Conservation (phyloP, 1,140 invertebrate species). For the Orchestia grillus region DNA sequence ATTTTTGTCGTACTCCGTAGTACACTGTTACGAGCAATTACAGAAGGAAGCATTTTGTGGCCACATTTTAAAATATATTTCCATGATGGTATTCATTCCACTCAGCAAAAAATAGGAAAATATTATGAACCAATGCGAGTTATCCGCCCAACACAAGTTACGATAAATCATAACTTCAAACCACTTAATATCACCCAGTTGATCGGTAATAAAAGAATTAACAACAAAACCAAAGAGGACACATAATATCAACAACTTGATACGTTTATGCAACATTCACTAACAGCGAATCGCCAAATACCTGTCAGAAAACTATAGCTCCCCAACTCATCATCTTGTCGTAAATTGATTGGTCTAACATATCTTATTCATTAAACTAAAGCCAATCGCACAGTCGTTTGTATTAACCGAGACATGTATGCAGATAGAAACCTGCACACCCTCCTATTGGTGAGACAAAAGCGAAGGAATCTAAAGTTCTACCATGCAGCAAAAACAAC, state of each 20-base stretch:
- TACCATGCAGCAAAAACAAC: constrained; percentile 7
- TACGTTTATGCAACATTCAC: background rate
- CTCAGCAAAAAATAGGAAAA: background rate
- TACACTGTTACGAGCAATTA: background rate
- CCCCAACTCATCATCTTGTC: background rate
- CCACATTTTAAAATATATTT: background rate
- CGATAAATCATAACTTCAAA: background rate
- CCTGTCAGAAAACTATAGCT: background rate
- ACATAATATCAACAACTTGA: background rate
- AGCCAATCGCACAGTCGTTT: background rate
- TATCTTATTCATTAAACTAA: background rate
- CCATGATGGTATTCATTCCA: background rate
- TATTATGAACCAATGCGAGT: background rate
- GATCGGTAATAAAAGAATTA: background rate
- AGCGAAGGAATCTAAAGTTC: background rate
- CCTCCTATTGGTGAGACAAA: background rate
- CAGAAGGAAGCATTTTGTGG: background rate
- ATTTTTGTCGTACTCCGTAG: background rate
- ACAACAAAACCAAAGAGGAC: background rate
- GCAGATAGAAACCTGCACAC: background rate
- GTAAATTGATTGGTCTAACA: background rate
- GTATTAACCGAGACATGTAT: background rate
- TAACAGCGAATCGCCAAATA: background rate
- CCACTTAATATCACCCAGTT: background rate
- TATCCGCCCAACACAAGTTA: background rate